These are phyloP conservation scores for Pentamera pediparva DNA, from an alignment of 53 echinoderm and acorn worm species.

Conservation along the genomic window DNA sequence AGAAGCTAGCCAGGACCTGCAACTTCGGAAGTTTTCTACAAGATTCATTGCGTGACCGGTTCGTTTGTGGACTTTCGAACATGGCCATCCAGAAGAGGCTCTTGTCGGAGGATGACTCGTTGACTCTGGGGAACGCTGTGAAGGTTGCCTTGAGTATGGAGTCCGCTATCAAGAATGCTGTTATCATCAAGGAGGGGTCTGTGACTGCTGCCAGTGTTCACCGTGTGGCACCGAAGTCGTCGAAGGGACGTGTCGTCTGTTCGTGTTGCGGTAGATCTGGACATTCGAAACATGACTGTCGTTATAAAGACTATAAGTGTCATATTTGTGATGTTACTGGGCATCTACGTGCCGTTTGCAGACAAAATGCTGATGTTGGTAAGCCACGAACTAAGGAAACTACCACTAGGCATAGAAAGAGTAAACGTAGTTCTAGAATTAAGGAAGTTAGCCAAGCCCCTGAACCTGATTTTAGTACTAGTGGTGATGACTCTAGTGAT, in stretches of 20 bases:
- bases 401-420: background rate
- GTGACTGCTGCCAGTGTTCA: no score
- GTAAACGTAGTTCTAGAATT: background rate
- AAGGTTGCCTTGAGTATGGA: conserved; percentile 30
- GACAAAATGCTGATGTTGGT: background rate
- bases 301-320: background rate
- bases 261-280: background rate
- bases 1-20: background rate
- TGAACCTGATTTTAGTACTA: background rate
- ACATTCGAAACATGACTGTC: background rate
- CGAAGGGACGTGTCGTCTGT: background rate
- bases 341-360: background rate
- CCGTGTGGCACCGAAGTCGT: background rate
- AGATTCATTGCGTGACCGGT: no score
- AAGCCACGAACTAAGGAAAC: background rate
- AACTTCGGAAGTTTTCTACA: no score
- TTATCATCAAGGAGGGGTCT: background rate
- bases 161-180: conserved; percentile 11
- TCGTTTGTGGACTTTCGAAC: no score
- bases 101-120: background rate
- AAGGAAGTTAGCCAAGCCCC: background rate
- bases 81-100: background rate
- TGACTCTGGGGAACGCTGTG: background rate
- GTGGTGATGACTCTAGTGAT: background rate
- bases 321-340: background rate